Conservation (phyloP, 2,113 vertebrate genomes). For the Paratilapia polleni region DNA sequence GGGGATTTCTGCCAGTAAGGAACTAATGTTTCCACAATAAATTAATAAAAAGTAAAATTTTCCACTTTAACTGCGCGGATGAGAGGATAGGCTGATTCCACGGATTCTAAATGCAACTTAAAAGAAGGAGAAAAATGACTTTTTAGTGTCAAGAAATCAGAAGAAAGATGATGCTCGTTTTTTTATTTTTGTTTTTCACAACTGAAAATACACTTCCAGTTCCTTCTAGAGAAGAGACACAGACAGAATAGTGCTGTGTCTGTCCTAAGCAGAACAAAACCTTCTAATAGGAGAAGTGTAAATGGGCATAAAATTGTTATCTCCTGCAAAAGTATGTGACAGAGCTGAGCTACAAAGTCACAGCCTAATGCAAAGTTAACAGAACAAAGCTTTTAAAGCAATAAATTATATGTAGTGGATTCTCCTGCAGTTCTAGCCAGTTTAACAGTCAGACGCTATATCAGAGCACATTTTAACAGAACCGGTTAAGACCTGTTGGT, state of each 20-base stretch:
- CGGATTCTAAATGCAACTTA: neutral
- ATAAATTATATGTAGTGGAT: neutral
- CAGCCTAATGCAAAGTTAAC: no score
- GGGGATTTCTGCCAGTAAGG: conserved; percentile 7
- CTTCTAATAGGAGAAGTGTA: neutral
- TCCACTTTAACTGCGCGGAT: neutral
- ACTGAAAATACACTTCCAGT: neutral
- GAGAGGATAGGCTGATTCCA: neutral
- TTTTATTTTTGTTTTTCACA: neutral
- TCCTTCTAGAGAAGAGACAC: neutral
- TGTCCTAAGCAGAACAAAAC: conserved; percentile 5
- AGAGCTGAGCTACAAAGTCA: neutral
- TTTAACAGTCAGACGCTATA: neutral
- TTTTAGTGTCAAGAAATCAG: neutral
- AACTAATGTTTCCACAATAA: neutral
- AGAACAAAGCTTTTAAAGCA: neutral
- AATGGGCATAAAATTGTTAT: neutral
- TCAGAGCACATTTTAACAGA: neutral
- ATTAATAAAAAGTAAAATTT: neutral
- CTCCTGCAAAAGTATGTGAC: neutral
- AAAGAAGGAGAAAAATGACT: neutral
- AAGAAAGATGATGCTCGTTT: neutral
- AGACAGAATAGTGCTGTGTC: neutral
- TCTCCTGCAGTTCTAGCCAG: neutral
- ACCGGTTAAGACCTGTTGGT: neutral